Evolutionary conservation across 2,888 invertebrate genomes (phyloP).

Genomic region (Diarsia brunnea): DNA sequence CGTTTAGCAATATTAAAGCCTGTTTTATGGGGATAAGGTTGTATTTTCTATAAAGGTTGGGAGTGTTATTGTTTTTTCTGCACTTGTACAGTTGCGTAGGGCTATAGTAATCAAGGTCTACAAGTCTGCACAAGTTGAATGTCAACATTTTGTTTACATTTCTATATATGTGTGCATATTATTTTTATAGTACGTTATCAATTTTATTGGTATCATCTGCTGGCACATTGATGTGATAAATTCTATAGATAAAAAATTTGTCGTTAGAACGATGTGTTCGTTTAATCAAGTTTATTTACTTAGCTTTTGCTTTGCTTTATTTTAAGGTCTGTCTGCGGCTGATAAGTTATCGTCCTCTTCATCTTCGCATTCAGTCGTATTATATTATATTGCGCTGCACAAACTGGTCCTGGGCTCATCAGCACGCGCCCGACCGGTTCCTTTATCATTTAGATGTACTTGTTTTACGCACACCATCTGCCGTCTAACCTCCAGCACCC

Average conservation of each 20-base stretch:
- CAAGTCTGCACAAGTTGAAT: conserved; percentile 85
- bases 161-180: conserved; percentile 67
- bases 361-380: conserved; percentile 21
- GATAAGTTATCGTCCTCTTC: conserved; percentile 21
- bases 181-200: conserved; percentile 50
- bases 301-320: conserved; percentile 3
- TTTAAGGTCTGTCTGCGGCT: conserved; percentile 5
- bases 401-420: conserved; percentile 54
- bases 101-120: conserved; percentile 86
- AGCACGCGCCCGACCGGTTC: conserved; percentile 61
- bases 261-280: conserved; percentile 17
- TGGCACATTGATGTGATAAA: conserved; percentile 43
- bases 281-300: conserved; percentile 49
- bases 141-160: conserved; percentile 87
- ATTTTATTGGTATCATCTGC: conserved; percentile 56
- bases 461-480: conserved; percentile 44
- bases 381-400: conserved; percentile 30
- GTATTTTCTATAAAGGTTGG: conserved; percentile 56
- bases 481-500: conserved; percentile 49
- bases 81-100: conserved; percentile 68
- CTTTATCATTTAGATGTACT: conserved; percentile 52
- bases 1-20: conserved; percentile 49
- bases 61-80: conserved; percentile 67
- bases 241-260: conserved; percentile 39
- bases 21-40: conserved; percentile 59